These are phyloP conservation scores for Agrotis exclamationis DNA, from an alignment of 2,888 invertebrate species.

Conservation along the genomic window DNA sequence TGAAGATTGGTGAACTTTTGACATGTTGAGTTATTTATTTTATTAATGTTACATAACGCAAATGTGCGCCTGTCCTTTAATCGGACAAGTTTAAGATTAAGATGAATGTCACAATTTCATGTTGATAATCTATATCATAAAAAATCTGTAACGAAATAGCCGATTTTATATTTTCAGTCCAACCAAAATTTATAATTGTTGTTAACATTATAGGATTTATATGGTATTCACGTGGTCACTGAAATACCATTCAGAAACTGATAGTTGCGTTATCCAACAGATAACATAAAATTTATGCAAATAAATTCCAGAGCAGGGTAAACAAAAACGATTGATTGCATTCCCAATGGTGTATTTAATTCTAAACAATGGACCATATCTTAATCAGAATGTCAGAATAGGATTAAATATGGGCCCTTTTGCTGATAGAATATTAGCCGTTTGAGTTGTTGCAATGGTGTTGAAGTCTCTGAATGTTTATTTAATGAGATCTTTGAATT, in stretches of 20 bases:
- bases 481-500: constrained; percentile 18
- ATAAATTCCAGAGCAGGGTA: constrained; percentile 59
- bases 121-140: neutral
- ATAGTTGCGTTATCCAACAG: constrained; percentile 45
- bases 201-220: too few species aligned
- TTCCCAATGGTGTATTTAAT: constrained; percentile 61
- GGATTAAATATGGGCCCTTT: constrained; percentile 55
- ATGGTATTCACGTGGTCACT: constrained; percentile 34
- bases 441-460: constrained; percentile 49
- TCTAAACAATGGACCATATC: constrained; percentile 65
- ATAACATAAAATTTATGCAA: constrained; percentile 65
- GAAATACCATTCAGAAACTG: constrained; percentile 48
- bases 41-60: neutral
- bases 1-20: constrained; percentile 33
- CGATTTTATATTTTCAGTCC: neutral
- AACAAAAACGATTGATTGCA: constrained; percentile 65
- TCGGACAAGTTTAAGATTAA: neutral
- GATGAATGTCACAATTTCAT: neutral
- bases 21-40: constrained; percentile 23
- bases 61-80: neutral
- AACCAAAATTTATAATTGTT: neutral
- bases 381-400: constrained; percentile 65
- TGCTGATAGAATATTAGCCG: constrained; percentile 51
- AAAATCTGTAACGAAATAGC: too few species aligned
- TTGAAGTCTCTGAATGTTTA: constrained; percentile 29